Evolutionary conservation across 2,888 invertebrate species (phyloP).

Genomic region (Nemoura dubitans): DNA sequence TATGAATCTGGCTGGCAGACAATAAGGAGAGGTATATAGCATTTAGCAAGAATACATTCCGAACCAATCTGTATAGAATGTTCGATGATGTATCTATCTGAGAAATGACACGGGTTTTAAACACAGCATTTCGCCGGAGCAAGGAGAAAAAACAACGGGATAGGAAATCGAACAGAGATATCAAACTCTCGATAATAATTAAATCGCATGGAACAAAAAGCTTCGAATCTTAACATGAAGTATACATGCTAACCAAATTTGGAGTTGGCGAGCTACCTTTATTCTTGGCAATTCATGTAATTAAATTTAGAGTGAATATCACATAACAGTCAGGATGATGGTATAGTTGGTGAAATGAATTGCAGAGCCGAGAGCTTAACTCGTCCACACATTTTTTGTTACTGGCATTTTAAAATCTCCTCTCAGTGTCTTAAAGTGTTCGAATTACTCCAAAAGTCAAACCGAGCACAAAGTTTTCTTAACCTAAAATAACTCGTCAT

Average conservation of each 20-base stretch:
- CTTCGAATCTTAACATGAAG: neutral
- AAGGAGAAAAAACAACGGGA: neutral
- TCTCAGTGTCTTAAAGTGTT: neutral
- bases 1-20: neutral
- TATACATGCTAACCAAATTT: neutral
- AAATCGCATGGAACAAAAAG: neutral
- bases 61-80: constrained; percentile 7
- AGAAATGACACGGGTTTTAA: constrained; percentile 40
- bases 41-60: constrained; percentile 21
- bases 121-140: constrained; percentile 38
- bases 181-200: constrained; percentile 32
- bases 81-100: constrained; percentile 40
- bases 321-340: too few relatives aligned
- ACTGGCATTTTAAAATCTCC: neutral
- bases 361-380: too few relatives aligned
- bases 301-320: too few relatives aligned
- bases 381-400: neutral
- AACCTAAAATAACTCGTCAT: constrained; percentile 33
- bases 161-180: constrained; percentile 34
- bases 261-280: neutral
- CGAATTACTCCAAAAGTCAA: neutral
- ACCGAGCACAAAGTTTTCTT: neutral
- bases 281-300: neutral
- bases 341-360: too few relatives aligned
- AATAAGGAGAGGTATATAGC: neutral